Evolutionary conservation across 2,797 vertebrate species (phyloP), one percentile per base, ranked within the genome.

Genomic region (Octomys mimax): DNA sequence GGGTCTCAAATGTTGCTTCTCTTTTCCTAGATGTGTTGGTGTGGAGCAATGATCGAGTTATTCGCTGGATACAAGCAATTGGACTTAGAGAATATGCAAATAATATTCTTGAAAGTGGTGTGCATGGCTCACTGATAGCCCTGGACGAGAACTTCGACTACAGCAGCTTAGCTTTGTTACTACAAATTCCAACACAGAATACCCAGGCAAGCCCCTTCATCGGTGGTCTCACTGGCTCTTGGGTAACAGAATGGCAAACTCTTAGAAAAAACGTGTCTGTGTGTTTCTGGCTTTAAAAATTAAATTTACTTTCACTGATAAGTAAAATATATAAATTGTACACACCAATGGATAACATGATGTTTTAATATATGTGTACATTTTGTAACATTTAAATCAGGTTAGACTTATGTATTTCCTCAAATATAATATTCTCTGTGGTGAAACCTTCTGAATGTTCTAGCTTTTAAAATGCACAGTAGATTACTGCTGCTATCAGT

Each of bases 81-180:
- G 99, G 99, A 96, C 99, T 99, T 97, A 98, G 99, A 97, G 99
- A 99, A 98, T 99, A 99, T 88, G 99, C 99, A 97, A 99, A 99
- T 98, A 99, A 99, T 97, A 99, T 99, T 94, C 97, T 99, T 96
- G 99, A 99, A 98, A 99, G 99, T 81, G 99, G 99, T 6, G 99
- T 99, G n/a, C 99, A 99, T 22, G 99, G 99, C 19, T 99, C 99
- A 33, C 99, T 99, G 85, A 99, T 99, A 94, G 99, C 99, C 91
- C 98, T 99, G 96, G 99, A 99, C 42, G 99, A 99, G 97, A 99
- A 99, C 98, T 99, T 99, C 91, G 99, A 99, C 99, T 99, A 99
- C 98, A 99, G 99, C 99, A 99, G 99, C 98, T 98, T 99, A 98
- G 99, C 99, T 79, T 98, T 99, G 96, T 98, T 99, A 96, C 99